phyloP scores from a whole-genome alignment of 2,797 vertebrate genomes.

The Argentina silus region DNA sequence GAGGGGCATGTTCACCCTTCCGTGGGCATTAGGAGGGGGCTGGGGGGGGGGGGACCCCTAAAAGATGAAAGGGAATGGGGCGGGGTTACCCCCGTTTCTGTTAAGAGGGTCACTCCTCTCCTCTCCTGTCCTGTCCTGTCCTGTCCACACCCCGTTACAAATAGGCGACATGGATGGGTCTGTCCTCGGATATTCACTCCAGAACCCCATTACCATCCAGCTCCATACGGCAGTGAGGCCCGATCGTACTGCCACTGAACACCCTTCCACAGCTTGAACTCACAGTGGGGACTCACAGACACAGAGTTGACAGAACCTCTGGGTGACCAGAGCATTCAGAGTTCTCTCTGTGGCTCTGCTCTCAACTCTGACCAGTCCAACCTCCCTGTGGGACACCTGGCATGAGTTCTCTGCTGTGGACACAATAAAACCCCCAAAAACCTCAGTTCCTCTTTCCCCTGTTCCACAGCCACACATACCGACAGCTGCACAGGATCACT shows the following conservation, averaged over 20 bases:
- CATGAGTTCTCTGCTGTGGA: not conserved
- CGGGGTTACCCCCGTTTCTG: conserved; percentile 12
- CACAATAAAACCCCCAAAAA: conserved; percentile 4
- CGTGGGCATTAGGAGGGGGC: conserved; percentile 19
- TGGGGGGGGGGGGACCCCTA: not conserved
- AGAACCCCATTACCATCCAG: no score
- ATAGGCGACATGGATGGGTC: not conserved
- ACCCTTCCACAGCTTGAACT: no score
- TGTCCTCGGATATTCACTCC: conserved; percentile 7
- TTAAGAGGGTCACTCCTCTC: conserved; percentile 8
- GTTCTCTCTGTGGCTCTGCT: not conserved
- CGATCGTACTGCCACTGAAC: not conserved
- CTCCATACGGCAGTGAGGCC: not conserved
- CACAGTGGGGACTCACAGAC: no score
- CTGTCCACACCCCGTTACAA: conserved; percentile 14
- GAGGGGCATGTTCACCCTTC: conserved; percentile 34
- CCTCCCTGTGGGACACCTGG: conserved; percentile 11
- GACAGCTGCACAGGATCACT: conserved; percentile 21
- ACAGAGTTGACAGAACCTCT: no score
- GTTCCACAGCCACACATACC: not conserved
- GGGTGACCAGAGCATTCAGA: not conserved
- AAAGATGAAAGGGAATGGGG: conserved; percentile 29
- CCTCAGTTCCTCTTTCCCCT: not conserved
- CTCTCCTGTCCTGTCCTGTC: conserved; percentile 15
- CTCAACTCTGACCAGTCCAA: not conserved